phyloP scores from a whole-genome alignment of 2,113 vertebrate genomes.

The Oryctolagus cuniculus region DNA sequence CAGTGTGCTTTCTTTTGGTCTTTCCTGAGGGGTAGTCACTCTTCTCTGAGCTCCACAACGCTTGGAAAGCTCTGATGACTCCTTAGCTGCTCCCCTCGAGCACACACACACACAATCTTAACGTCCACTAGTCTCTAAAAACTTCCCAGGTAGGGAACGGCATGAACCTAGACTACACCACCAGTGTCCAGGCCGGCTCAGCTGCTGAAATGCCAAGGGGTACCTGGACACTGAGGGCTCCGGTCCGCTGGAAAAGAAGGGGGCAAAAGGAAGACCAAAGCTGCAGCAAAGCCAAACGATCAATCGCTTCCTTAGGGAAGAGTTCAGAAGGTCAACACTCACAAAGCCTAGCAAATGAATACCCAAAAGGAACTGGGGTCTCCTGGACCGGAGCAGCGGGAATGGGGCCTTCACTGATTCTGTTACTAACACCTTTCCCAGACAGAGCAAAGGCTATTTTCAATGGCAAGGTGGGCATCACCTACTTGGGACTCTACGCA shows the following conservation, averaged over 20 bases:
- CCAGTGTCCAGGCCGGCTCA: neutral
- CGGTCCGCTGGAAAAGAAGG: neutral
- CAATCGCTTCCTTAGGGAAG: neutral
- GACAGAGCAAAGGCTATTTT: neutral
- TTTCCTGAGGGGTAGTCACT: neutral
- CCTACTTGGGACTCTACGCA: neutral
- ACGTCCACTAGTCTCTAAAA: neutral
- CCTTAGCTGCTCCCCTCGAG: neutral
- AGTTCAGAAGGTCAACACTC: neutral
- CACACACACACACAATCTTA: neutral
- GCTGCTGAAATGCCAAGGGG: neutral
- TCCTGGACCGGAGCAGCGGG: neutral
- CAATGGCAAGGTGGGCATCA: constrained; percentile 15
- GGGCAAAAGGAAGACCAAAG: neutral
- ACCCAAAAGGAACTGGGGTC: neutral
- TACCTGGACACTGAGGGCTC: neutral
- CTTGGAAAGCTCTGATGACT: neutral
- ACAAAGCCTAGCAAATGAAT: neutral
- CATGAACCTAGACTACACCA: neutral
- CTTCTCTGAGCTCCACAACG: neutral
- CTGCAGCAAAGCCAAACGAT: neutral
- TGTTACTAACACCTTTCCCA: constrained; percentile 23
- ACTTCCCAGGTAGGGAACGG: neutral
- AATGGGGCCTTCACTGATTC: constrained; percentile 10
- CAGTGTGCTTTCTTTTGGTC: neutral